phyloP scores from a whole-genome alignment of 2,797 vertebrate species.

The Neosilurus mollespiculum region DNA sequence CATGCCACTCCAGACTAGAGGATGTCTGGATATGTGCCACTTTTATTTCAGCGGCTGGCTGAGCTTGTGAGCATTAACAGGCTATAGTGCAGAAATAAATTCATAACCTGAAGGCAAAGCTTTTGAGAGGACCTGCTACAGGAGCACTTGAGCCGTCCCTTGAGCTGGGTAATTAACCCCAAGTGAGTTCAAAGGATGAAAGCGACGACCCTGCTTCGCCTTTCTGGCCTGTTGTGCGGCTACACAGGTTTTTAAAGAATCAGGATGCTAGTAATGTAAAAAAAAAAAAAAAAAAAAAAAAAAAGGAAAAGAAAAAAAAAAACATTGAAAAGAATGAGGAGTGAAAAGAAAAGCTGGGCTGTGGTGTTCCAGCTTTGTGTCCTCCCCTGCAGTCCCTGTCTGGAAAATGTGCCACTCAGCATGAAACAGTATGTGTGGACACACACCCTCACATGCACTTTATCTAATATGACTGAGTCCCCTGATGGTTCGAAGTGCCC shows the following conservation, averaged over 20 bases:
- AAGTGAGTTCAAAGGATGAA: constrained; percentile 34
- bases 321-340: constrained; percentile 1
- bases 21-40: neutral
- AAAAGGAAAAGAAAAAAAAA: constrained; percentile 7
- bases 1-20: neutral
- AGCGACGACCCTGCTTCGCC: constrained; percentile 24
- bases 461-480: neutral
- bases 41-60: constrained; percentile 20
- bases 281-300: constrained; percentile 5
- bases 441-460: neutral
- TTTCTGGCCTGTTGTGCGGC: neutral
- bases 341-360: constrained; percentile 3
- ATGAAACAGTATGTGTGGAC: neutral
- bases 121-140: neutral
- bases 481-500: neutral
- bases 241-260: neutral
- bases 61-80: neutral
- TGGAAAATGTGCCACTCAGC: constrained; percentile 7
- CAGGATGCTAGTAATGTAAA: neutral
- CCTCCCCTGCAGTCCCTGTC: constrained; percentile 15
- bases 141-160: constrained; percentile 6
- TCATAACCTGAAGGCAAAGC: constrained; percentile 1
- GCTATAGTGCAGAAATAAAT: neutral
- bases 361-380: neutral
- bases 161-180: constrained; percentile 31